Evolutionary conservation across 1,140 invertebrate species (phyloP).

Genomic region (Drosophila nasuta): DNA sequence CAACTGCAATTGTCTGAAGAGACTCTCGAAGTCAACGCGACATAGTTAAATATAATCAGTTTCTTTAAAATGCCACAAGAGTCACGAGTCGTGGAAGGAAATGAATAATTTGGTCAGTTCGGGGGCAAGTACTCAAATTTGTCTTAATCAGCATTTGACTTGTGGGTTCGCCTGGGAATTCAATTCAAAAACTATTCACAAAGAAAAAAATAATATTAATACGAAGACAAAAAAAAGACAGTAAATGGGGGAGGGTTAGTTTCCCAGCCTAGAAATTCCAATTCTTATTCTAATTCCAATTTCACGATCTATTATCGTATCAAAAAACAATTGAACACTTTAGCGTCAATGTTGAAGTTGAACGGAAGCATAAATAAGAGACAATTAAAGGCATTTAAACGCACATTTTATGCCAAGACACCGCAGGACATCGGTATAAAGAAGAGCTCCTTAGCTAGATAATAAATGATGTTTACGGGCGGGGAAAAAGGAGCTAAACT

Average conservation of each 20-base stretch:
- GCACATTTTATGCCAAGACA: constrained; percentile 63
- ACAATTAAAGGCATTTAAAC: constrained; percentile 80
- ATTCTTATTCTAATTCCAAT: constrained; percentile 42
- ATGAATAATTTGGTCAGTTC: constrained; percentile 68
- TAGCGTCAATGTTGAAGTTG: constrained; percentile 7
- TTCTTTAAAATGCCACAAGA: constrained; percentile 38
- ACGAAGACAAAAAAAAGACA: neutral
- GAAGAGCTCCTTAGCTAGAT: constrained; percentile 49
- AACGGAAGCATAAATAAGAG: constrained; percentile 77
- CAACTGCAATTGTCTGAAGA: constrained; percentile 71
- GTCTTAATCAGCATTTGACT: constrained; percentile 66
- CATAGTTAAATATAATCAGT: constrained; percentile 44
- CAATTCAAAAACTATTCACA: constrained; percentile 9
- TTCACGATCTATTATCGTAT: constrained; percentile 57
- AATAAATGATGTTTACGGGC: constrained; percentile 69
- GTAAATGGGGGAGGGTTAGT: neutral
- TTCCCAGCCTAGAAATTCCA: constrained; percentile 10
- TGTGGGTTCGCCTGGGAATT: constrained; percentile 6
- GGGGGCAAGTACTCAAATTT: constrained; percentile 55
- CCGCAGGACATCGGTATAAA: constrained; percentile 62
- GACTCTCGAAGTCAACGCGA: constrained; percentile 31
- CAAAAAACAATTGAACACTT: constrained; percentile 31
- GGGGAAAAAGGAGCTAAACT: constrained; percentile 60
- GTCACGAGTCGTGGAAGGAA: constrained; percentile 55
- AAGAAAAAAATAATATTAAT: constrained; percentile 6